Conservation (phyloP, 2,888 invertebrate species). For the Latrodectus elegans region DNA sequence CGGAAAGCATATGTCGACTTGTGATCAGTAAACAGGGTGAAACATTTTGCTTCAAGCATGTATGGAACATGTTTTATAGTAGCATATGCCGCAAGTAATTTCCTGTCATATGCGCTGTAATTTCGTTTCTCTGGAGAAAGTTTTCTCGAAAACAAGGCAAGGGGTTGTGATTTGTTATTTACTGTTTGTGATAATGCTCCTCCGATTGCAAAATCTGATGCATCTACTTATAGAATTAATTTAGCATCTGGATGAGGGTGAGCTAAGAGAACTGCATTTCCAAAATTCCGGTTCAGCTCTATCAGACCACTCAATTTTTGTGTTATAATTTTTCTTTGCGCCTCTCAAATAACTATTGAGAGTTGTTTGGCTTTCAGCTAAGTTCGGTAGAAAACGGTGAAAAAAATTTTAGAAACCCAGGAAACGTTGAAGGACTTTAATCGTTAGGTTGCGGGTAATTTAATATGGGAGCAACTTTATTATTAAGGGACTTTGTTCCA, state of each 20-base stretch:
- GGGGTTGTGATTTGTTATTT: slow-evolving; percentile 65
- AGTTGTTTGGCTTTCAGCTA: background rate
- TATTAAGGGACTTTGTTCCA: slow-evolving; percentile 2
- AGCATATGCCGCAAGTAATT: too few relatives aligned
- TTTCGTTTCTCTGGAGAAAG: too few relatives aligned
- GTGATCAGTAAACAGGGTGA: too few relatives aligned
- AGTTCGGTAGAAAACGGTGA: background rate
- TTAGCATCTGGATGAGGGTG: background rate
- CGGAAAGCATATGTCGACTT: slow-evolving; percentile 6
- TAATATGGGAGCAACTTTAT: slow-evolving; percentile 1
- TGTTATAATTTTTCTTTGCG: slow-evolving; percentile 6
- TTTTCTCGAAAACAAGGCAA: slow-evolving; percentile 12
- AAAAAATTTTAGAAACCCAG: slow-evolving; percentile 17
- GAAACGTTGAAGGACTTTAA: background rate
- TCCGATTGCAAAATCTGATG: slow-evolving; percentile 26
- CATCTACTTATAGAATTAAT: background rate
- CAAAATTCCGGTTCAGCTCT: background rate
- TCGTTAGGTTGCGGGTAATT: slow-evolving; percentile 12
- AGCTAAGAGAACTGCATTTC: background rate
- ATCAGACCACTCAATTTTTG: background rate
- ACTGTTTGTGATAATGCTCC: slow-evolving; percentile 8
- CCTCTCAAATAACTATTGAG: slow-evolving; percentile 6
- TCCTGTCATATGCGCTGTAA: background rate
- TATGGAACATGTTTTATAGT: too few relatives aligned
- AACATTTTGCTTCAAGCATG: too few relatives aligned